Conservation (phyloP, 2,113 vertebrate species). For the Phrynosoma platyrhinos region DNA sequence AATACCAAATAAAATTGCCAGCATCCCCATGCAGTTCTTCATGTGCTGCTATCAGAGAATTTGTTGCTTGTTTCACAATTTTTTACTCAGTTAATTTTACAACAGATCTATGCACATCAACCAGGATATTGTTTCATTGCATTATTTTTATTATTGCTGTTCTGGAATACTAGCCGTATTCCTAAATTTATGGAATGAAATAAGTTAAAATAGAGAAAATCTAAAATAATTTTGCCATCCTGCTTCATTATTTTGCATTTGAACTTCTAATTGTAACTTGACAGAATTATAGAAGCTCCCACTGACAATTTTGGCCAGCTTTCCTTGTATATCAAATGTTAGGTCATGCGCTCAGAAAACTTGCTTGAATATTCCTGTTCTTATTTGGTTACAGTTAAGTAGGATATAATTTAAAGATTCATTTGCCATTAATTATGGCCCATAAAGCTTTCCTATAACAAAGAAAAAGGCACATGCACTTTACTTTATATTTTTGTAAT, state of each 20-base stretch:
- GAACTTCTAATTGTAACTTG: background rate
- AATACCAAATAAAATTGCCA: too few species aligned
- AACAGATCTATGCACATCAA: too few species aligned
- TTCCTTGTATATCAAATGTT: background rate
- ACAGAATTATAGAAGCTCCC: background rate
- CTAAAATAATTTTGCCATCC: background rate
- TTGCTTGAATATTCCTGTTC: constrained; percentile 7
- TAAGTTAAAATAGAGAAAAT: too few species aligned
- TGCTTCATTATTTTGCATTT: background rate
- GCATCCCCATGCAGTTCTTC: too few species aligned
- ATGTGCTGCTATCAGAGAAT: too few species aligned
- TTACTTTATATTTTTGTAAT: constrained; percentile 60
- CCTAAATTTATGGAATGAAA: too few species aligned
- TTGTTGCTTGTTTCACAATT: too few species aligned
- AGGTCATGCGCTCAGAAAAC: background rate
- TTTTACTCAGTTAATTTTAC: too few species aligned
- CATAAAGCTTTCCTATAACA: constrained; percentile 52
- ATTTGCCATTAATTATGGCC: constrained; percentile 34
- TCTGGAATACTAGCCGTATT: too few species aligned
- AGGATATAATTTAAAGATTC: background rate
- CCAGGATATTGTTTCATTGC: too few species aligned
- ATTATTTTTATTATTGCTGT: too few species aligned
- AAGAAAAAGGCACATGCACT: constrained; percentile 52
- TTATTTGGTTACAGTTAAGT: background rate
- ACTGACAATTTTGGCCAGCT: constrained; percentile 14